Base-by-base conservation (phyloP, 2,113 vertebrate species). In the Hymenochirus boettgeri region DNA sequence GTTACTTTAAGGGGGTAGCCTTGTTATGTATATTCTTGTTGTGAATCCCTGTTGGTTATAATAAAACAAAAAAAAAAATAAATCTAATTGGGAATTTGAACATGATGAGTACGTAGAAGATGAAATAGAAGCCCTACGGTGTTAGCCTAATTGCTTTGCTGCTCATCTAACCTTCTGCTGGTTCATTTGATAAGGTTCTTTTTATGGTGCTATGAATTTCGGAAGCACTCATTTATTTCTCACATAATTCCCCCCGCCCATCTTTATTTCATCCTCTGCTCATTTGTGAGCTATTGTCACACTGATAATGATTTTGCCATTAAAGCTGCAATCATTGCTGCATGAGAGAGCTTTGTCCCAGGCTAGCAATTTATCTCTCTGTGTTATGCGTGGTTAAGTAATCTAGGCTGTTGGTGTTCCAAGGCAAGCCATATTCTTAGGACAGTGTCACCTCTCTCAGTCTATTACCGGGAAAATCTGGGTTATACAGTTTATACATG, bases 61-160 rank as follows among this genome's bases (percentile, higher is more conserved):
- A 84, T 80, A 82, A 82, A 86, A 72, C 88, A 85, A 84, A 80
- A 82, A 82, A 86, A 75, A 79, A 75, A 78, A 77, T 72, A 56
- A 72, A 76, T 80, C 76, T 86, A 76, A 65, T 80, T 70, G 72
- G 9, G 31, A 79, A 74, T 39, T 27, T 76, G 61, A 71, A 72
- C 2, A 0, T 72, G 70, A 77, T 69, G 76, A 71, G 11, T 11
- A 39, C 13, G 0, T 66, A 57, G 22, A 78, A 77, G 79, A 74
- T 75, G 64, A 33, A 35, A 24, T 35, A 60, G 73, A 66, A 71
- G 51, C 57, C 75, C 35, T 66, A 29, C 73, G 81, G 84, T 74
- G 26, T 72, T 81, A 72, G 57, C 69, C 60, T 79, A 78, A 81
- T 54, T 62, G 72, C 76, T 71, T 78, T 35, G 47, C 72, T 71